Base-by-base conservation (phyloP, 2,113 vertebrate genomes). In the Thinocorus orbignyianus region DNA sequence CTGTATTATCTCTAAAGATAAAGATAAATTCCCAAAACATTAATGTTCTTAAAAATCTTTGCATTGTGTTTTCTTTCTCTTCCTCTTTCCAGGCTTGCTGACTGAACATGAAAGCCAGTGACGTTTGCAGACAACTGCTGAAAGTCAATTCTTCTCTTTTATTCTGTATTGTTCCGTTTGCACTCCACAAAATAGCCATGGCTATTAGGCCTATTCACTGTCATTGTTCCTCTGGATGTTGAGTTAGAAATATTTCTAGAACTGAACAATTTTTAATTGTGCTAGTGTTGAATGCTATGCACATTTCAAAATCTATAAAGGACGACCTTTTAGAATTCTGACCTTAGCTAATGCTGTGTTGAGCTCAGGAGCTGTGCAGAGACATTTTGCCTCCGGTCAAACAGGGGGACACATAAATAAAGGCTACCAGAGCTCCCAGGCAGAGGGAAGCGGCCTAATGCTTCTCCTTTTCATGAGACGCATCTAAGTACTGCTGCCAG, bases 301-400 rank as follows among this genome's bases (percentile, higher is more conserved):
- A 65, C 48, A 65, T 79, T 96, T 95, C 73, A 79, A 82, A 94
- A 69, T 84, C 73, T 89, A 65, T 96, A 90, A 89, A 84, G 31
- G 7, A 22, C 1, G 48, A 86, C 83, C 51, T 93, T 92, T 93
- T 68, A 62, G 15, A 88, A 28, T 64, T 39, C 57, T 84, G 87
- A 93, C 52, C 68, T 88, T 77, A 81, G 35, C 37, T 81, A 23
- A 23, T 13, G 31, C 28, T 1, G 3, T 54, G 62, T 61, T 66
- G 73, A 89, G 77, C 72, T 89, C 52, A 72, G 39, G 90, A 93
- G 31, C 37, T 55, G 26, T 23, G 35, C 57, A 90, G 52, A 93
- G 54, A 68, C 7, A 7, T 78, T 94, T 73, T 85, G 44, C 87
- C 46, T 79, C n/a, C 19, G 44, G 84, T 80, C 48, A 57, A 61